phyloP scores from a whole-genome alignment of 2,797 vertebrate genomes.

The Triplophysa bombifrons region DNA sequence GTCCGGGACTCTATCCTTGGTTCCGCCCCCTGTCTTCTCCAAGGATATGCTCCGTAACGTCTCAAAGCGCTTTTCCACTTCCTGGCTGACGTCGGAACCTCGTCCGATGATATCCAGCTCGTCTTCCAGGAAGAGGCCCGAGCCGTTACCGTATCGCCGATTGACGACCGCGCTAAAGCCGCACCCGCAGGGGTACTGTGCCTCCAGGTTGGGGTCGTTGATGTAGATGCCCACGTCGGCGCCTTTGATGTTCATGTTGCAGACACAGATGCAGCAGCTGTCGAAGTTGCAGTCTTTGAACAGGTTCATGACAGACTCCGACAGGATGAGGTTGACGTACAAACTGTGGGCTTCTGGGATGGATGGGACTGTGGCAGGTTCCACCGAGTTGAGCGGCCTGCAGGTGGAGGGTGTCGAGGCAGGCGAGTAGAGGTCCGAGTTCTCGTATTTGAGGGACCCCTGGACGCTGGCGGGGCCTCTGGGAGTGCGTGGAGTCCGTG shows the following conservation, averaged over 20 bases:
- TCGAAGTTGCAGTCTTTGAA: conserved; percentile 99
- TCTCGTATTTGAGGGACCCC: conserved; percentile 95
- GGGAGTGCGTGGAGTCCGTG: conserved; percentile 92
- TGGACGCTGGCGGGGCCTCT: conserved; percentile 94
- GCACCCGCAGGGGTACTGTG: conserved; percentile 89
- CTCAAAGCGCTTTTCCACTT: conserved; percentile 93
- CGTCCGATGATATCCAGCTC: conserved; percentile 95
- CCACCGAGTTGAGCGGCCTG: conserved; percentile 93
- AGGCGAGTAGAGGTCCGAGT: conserved; percentile 94
- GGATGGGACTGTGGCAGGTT: conserved; percentile 92
- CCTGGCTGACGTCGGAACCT: conserved; percentile 89
- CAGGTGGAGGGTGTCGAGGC: conserved; percentile 96
- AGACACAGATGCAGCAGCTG: conserved; percentile 98
- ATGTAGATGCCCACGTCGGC: conserved; percentile 96
- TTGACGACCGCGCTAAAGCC: conserved; percentile 99
- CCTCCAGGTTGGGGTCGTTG: conserved; percentile 88
- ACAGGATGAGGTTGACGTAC: conserved; percentile 97
- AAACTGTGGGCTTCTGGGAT: conserved; percentile 98
- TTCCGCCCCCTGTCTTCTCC: conserved; percentile 73
- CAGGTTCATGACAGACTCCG: conserved; percentile 96
- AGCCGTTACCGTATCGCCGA: conserved; percentile 92
- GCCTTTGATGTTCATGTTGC: conserved; percentile 99
- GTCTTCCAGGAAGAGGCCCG: conserved; percentile 95
- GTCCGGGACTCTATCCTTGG: conserved; percentile 87
- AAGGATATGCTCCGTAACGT: conserved; percentile 82